Base-by-base conservation (phyloP, 2,113 vertebrate genomes). In the Australoheros scitulus region DNA sequence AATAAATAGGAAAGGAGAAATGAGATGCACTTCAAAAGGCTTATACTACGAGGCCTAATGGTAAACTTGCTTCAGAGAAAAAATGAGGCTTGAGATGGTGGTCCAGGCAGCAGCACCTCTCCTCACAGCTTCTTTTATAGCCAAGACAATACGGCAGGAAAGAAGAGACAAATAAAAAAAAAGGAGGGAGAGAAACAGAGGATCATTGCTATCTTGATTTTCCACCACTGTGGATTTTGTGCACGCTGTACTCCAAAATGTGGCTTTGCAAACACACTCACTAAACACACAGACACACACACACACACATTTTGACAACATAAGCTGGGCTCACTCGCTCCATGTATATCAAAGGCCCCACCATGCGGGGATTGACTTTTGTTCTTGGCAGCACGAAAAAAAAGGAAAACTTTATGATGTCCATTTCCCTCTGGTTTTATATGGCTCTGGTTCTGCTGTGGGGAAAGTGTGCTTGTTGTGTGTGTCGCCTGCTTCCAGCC, bases 371-470 rank as follows among this genome's bases (percentile, higher is more conserved):
- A 87, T 64, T 74, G 76, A 90, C 89, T 83, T 88, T 87, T 87
- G 88, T 83, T 90, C 84, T 72, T 90, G 83, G 90, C 82, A 87
- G 75, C 57, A 76, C 83, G 82, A 85, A 87, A 90, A 38, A 88
- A 77, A 89, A 55, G 76, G 77, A 77, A 82, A 84, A 87, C 70
- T 86, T 91, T 82, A 83, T 89, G 83, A 86, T 88, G 83, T 88
- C 81, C 80, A 68, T 87, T 86, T 90, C 88, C 86, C 84, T 83
- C 80, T 84, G 77, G 83, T 88, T 90, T 84, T 83, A 80, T 88
- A 80, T 80, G 24, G 47, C 26, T 72, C 68, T 1, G 11, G 26
- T 82, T 88, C 77, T 82, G 58, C 57, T 85, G 64, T 61, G 65
- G 60, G 72, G 41, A 55, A 29, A 72, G 24, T 32, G 65, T 63